Conservation (phyloP, 2,888 invertebrate species). For the Nomada goodeniana region DNA sequence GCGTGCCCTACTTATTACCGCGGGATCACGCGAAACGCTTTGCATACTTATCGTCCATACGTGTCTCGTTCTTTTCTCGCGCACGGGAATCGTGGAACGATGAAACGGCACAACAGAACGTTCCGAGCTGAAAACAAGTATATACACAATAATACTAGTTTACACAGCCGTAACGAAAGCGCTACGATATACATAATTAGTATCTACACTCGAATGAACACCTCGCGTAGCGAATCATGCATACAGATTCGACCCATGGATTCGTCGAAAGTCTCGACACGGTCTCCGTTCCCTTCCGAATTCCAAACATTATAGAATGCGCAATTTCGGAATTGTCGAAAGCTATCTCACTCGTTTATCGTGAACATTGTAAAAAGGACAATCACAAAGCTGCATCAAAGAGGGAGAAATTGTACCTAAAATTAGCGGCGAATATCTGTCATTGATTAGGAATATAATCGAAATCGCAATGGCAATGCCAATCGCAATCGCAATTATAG, state of each 20-base stretch:
- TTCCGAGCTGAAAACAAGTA: conserved; percentile 20
- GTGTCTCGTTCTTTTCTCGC: not conserved
- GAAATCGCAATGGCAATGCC: not conserved
- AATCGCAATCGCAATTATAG: conserved; percentile 2
- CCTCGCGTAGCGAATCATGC: conserved; percentile 36
- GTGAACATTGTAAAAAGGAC: not conserved
- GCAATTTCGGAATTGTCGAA: not conserved
- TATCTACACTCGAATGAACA: conserved; percentile 43
- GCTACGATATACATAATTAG: conserved; percentile 28
- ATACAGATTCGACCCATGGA: conserved; percentile 23
- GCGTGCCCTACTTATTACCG: not conserved
- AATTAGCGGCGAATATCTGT: not conserved
- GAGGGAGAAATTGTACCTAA: not conserved
- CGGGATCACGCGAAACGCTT: not conserved
- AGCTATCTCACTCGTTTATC: no score
- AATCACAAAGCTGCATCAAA: not conserved
- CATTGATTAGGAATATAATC: conserved; percentile 1
- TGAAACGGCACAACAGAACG: conserved; percentile 2
- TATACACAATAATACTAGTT: conserved; percentile 3
- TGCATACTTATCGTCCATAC: not conserved
- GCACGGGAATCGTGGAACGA: conserved; percentile 29
- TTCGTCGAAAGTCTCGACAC: conserved; percentile 32
- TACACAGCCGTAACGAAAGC: conserved; percentile 4
- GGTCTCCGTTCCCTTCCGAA: not conserved
- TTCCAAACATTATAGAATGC: not conserved